phyloP scores from a whole-genome alignment of 2,888 invertebrate species.

The Pteria penguin region DNA sequence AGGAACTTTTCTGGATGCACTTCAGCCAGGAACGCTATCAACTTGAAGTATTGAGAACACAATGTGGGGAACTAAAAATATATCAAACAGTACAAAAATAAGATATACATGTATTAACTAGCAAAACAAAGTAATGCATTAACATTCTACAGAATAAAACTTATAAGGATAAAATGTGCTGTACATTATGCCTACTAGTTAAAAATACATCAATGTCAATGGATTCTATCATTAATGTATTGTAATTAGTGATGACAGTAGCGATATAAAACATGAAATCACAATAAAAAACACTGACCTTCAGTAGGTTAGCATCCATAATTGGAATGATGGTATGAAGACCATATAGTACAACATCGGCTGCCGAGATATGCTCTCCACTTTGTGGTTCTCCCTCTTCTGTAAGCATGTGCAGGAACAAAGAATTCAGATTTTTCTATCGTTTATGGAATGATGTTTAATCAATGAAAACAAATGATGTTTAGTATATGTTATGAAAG shows the following conservation, averaged over 20 bases:
- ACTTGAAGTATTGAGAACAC: slow-evolving; percentile 85
- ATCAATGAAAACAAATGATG: too few relatives aligned
- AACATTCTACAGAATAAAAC: not conserved
- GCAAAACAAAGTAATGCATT: not conserved
- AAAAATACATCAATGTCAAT: slow-evolving; percentile 2
- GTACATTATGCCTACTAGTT: not conserved
- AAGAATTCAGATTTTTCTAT: too few relatives aligned
- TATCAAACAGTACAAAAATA: too few relatives aligned
- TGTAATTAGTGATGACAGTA: too few relatives aligned
- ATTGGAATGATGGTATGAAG: slow-evolving; percentile 87
- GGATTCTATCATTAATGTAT: too few relatives aligned
- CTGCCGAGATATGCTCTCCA: slow-evolving; percentile 59
- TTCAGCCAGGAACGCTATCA: slow-evolving; percentile 85
- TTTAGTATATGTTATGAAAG: too few relatives aligned
- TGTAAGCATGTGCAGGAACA: not conserved
- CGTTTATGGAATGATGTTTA: too few relatives aligned
- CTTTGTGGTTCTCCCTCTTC: slow-evolving; percentile 33
- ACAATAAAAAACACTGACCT: too few relatives aligned
- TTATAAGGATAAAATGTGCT: not conserved
- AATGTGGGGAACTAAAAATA: slow-evolving; percentile 84
- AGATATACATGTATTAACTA: not conserved
- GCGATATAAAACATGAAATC: too few relatives aligned
- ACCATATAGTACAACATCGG: slow-evolving; percentile 86
- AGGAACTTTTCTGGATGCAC: slow-evolving; percentile 85
- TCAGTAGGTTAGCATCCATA: slow-evolving; percentile 86